These are phyloP conservation scores for Rhinatrema bivittatum DNA, from an alignment of 2,797 vertebrate genomes.

Conservation along the genomic window DNA sequence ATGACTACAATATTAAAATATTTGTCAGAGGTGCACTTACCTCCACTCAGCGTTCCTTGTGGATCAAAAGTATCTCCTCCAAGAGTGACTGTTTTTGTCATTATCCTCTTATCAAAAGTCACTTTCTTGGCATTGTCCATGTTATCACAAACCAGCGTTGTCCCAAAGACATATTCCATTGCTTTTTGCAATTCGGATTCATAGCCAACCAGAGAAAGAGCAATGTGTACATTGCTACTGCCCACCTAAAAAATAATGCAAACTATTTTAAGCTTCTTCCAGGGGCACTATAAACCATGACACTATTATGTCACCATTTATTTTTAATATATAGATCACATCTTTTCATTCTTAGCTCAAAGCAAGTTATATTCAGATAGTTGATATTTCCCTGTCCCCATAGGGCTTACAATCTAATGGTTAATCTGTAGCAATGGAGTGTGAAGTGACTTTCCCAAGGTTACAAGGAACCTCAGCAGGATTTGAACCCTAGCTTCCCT, in stretches of 20 bases:
- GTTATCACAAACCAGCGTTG: conserved; percentile 77
- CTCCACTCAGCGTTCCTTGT: conserved; percentile 92
- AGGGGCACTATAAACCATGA: too few relatives aligned
- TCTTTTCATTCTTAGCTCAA: too few relatives aligned
- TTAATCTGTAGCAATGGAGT: too few relatives aligned
- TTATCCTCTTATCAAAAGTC: conserved; percentile 84
- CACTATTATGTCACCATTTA: too few relatives aligned
- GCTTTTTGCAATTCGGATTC: conserved; percentile 81
- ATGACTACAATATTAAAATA: too few relatives aligned
- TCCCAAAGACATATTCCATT: conserved; percentile 93
- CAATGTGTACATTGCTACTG: conserved; percentile 62
- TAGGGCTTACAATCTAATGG: too few relatives aligned
- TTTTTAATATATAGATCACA: too few relatives aligned
- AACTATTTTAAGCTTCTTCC: neutral
- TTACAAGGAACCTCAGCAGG: too few relatives aligned
- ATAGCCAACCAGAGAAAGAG: conserved; percentile 76
- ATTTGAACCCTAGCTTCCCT: too few relatives aligned
- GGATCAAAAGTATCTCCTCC: conserved; percentile 91
- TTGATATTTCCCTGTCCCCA: too few relatives aligned
- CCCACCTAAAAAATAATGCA: conserved; percentile 63
- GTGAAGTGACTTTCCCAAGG: too few relatives aligned
- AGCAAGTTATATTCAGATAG: too few relatives aligned
- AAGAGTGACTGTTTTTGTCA: conserved; percentile 82
- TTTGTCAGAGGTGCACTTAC: conserved; percentile 61
- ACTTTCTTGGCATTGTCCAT: conserved; percentile 89